Evolutionary conservation across 2,797 vertebrate genomes (phyloP).

Genomic region (Syndactyla subalaris): DNA sequence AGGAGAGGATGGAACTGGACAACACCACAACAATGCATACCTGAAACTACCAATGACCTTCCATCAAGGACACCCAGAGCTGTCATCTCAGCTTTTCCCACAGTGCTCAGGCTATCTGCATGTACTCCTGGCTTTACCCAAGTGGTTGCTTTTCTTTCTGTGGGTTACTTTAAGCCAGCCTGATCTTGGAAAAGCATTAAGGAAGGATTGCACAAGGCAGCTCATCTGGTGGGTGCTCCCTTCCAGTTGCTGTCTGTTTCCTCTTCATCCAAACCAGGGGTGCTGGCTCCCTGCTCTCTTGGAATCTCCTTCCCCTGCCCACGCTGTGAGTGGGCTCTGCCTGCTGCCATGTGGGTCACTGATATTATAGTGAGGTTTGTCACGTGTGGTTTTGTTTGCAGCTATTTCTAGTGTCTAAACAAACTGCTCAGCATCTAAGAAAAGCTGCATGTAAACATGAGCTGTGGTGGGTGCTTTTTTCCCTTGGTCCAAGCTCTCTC

Average conservation of each 20-base stretch:
- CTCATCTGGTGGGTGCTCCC: not conserved
- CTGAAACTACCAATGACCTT: not conserved
- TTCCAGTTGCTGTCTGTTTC: not conserved
- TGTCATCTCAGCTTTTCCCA: not conserved
- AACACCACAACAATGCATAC: not conserved
- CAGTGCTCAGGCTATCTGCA: rapidly evolving
- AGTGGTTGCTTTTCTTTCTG: not conserved
- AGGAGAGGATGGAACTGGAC: not conserved
- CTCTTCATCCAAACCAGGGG: not conserved
- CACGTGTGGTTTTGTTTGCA: not conserved
- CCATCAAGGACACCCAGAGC: not conserved
- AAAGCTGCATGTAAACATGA: not conserved
- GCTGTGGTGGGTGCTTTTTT: not conserved
- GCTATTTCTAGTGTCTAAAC: not conserved
- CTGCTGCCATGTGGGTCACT: not conserved
- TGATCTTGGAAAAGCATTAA: not conserved
- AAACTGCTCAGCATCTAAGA: not conserved
- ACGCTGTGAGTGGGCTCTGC: rapidly evolving
- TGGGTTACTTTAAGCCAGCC: not conserved
- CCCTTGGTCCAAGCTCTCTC: not conserved
- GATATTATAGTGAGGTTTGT: not conserved
- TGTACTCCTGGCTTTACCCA: not conserved
- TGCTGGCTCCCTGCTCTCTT: not conserved
- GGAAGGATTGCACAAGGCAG: not conserved
- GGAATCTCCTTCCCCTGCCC: not conserved